These are phyloP conservation scores for Serilophus lunatus DNA, from an alignment of 2,113 vertebrate species.

Conservation along the genomic window DNA sequence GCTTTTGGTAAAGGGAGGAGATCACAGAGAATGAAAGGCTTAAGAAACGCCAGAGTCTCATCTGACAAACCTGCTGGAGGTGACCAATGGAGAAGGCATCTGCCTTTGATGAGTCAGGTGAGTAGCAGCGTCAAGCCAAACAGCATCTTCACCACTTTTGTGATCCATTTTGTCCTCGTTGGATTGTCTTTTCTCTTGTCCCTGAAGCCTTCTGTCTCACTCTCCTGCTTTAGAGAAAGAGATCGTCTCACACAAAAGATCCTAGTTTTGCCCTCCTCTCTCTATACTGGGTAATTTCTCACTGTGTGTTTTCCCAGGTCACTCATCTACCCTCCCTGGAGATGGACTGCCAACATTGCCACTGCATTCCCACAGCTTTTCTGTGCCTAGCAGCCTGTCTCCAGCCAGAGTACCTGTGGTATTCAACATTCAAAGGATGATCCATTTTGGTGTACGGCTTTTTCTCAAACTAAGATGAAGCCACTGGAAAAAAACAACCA, in stretches of 20 bases:
- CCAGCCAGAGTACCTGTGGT: background rate
- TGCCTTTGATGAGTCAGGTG: background rate
- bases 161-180: background rate
- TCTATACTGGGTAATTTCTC: background rate
- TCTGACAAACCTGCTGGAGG: background rate
- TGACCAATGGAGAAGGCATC: background rate
- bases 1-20: background rate
- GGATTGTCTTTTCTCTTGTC: background rate
- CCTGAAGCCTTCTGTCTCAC: background rate
- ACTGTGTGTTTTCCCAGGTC: background rate
- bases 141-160: background rate
- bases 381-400: background rate
- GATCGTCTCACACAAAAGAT: background rate
- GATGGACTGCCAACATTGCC: fast-evolving
- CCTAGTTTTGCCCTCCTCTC: background rate
- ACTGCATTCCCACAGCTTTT: background rate
- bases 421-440: background rate
- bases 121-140: background rate
- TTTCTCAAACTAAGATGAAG: background rate
- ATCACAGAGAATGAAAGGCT: background rate
- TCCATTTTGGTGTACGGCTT: background rate
- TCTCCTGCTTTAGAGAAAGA: background rate
- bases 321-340: background rate
- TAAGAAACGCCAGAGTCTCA: background rate
- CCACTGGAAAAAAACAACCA: background rate